Percentiles rank a stretch among this genome's conserved stretches.
phyloP scores from a whole-genome alignment of 64 coral and sea anemone species.

The Montipora efflorescens region DNA sequence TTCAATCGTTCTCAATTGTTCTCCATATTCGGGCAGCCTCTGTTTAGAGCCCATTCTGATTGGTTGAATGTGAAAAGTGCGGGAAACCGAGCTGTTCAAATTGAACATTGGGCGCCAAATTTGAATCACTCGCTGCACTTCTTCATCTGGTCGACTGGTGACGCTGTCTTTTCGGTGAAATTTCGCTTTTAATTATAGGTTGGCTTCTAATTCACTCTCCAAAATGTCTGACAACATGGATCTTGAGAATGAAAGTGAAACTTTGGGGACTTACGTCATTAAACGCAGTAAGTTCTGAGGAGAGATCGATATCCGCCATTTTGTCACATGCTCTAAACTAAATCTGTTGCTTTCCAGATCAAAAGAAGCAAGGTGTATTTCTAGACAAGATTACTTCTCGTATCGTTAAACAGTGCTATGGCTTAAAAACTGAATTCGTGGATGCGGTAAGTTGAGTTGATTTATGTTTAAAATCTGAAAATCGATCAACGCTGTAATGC shows the following conservation, averaged over 20 bases:
- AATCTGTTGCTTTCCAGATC: conserved; percentile 60
- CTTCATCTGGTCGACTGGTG: not conserved
- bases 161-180: not conserved
- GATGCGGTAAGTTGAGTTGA: conserved; percentile 79
- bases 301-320: conserved; percentile 24
- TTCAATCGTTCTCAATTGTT: too few species aligned
- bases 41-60: conserved; percentile 1
- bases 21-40: not conserved
- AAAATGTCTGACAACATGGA: conserved; percentile 44
- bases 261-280: conserved; percentile 17
- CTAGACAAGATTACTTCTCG: conserved; percentile 95
- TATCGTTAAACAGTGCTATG: conserved; percentile 85
- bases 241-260: conserved; percentile 40
- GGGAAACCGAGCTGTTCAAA: not conserved
- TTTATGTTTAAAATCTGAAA: not conserved
- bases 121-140: not conserved
- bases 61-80: conserved; percentile 2
- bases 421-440: conserved; percentile 89
- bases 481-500: too few species aligned
- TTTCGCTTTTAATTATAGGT: conserved; percentile 16
- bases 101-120: not conserved
- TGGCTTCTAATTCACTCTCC: not conserved
- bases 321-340: not conserved
- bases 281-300: conserved; percentile 62
- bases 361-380: conserved; percentile 70